Conservation (phyloP, 2,888 invertebrate species). For the Hirtodrosophila trivittata region DNA sequence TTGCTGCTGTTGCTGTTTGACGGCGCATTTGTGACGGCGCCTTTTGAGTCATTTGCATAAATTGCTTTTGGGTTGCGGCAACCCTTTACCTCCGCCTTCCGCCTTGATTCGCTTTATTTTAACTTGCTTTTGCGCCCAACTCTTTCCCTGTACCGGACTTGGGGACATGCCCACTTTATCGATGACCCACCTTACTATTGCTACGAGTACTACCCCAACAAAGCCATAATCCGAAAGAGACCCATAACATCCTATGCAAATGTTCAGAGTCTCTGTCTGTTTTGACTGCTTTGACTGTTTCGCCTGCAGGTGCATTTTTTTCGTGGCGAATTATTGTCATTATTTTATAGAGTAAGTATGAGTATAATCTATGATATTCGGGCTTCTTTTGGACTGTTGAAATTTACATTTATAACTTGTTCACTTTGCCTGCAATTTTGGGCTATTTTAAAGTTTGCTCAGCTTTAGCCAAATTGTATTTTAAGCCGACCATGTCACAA, state of each 20-base stretch:
- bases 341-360: slow-evolving; percentile 48
- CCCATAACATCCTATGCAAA: slow-evolving; percentile 46
- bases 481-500: slow-evolving; percentile 45
- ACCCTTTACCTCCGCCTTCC: slow-evolving; percentile 37
- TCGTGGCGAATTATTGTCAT: slow-evolving; percentile 76
- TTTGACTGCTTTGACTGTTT: slow-evolving; percentile 65
- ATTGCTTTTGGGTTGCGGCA: slow-evolving; percentile 62
- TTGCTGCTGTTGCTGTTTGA: slow-evolving; percentile 25
- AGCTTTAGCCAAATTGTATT: slow-evolving; percentile 37
- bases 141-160: slow-evolving; percentile 38
- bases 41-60: slow-evolving; percentile 76
- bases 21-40: slow-evolving; percentile 70
- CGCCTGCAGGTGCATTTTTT: slow-evolving; percentile 77
- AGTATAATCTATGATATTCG: slow-evolving; percentile 18
- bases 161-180: slow-evolving; percentile 58
- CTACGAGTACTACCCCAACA: slow-evolving; percentile 7
- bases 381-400: slow-evolving; percentile 38
- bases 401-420: slow-evolving; percentile 13
- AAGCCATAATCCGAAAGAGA: slow-evolving; percentile 26
- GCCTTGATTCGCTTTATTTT: slow-evolving; percentile 16
- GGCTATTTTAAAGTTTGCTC: slow-evolving; percentile 45
- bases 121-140: slow-evolving; percentile 22
- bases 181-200: slow-evolving; percentile 59
- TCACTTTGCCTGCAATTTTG: slow-evolving; percentile 38
- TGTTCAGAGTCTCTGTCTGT: slow-evolving; percentile 31